phyloP scores from a whole-genome alignment of 2,113 vertebrate species.

The Dendropsophus ebraccatus region DNA sequence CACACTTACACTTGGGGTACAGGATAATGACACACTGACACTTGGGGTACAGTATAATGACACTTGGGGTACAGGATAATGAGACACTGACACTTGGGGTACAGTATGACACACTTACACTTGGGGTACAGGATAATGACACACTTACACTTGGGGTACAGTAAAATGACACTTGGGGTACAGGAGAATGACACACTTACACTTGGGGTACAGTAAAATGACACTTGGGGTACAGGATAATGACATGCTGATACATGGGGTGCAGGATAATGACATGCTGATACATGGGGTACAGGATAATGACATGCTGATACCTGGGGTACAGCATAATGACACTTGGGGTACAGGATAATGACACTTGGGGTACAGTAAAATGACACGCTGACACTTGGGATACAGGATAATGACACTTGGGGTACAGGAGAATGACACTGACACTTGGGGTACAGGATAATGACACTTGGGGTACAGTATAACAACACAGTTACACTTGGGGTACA shows the following conservation, averaged over 20 bases:
- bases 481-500: not conserved
- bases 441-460: not conserved
- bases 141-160: not conserved
- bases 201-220: not conserved
- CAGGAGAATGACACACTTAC: not conserved
- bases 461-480: not conserved
- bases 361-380: too few relatives aligned
- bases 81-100: not conserved
- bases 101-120: not conserved
- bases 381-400: not conserved
- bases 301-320: not conserved
- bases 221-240: not conserved
- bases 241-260: not conserved
- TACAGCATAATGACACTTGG: not conserved
- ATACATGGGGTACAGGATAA: not conserved
- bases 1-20: not conserved
- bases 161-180: not conserved
- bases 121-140: not conserved
- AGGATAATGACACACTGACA: not conserved
- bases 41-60: not conserved
- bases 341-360: not conserved
- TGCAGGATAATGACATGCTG: not conserved
- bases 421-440: not conserved
- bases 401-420: not conserved
- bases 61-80: not conserved